These are phyloP conservation scores for Corythornis vintsioides DNA, from an alignment of 2,113 vertebrate genomes.

Conservation along the genomic window DNA sequence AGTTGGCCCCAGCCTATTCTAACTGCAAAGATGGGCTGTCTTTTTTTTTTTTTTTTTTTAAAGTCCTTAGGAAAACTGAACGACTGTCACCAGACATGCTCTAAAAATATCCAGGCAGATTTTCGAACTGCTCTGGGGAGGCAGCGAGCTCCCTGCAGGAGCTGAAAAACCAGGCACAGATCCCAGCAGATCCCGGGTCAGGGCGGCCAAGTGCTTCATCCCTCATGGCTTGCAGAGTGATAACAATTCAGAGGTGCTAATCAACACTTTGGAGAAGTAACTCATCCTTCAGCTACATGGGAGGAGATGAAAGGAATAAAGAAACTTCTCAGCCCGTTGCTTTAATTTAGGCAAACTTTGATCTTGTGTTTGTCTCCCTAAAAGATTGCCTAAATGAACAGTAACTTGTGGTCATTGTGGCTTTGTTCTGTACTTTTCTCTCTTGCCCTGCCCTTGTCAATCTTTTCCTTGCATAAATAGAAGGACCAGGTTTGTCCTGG, in stretches of 20 bases:
- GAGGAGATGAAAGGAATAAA: neutral
- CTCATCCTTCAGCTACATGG: neutral
- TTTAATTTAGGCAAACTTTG: constrained; percentile 5
- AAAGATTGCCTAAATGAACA: neutral
- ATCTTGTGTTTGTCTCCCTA: neutral
- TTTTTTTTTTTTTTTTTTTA: neutral
- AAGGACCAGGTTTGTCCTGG: neutral
- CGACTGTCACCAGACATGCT: neutral
- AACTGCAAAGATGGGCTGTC: neutral
- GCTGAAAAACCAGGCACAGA: neutral
- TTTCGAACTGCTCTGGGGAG: neutral
- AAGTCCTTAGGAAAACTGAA: neutral
- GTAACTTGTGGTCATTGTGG: neutral
- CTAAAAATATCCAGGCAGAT: constrained; percentile 47
- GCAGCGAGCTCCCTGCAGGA: neutral
- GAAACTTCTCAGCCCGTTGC: neutral
- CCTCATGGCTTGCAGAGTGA: neutral
- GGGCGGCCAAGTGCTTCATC: neutral
- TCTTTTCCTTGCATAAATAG: neutral
- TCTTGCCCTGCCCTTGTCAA: neutral
- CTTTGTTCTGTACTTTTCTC: neutral
- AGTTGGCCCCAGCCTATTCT: neutral
- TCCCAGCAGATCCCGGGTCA: neutral
- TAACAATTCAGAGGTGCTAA: neutral
- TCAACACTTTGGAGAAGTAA: neutral